phyloP scores from a whole-genome alignment of 2,888 invertebrate genomes.

The Gymnosoma rotundatum region DNA sequence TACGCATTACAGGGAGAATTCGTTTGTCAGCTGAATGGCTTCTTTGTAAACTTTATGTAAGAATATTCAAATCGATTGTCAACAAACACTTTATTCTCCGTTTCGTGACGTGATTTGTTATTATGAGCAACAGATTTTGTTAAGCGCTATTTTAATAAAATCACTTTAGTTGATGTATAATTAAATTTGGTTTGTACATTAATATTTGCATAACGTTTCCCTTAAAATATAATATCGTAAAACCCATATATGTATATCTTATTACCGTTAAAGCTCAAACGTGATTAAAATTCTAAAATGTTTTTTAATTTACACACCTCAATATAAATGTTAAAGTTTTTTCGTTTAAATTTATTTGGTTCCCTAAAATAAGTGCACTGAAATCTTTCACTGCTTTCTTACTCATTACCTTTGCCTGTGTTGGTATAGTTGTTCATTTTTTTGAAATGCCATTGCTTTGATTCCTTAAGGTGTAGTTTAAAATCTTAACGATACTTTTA shows the following conservation, averaged over 20 bases:
- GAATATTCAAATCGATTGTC: too few species aligned
- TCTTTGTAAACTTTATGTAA: too few species aligned
- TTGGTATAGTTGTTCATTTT: constrained; percentile 34
- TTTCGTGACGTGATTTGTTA: too few species aligned
- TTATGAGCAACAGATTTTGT: too few species aligned
- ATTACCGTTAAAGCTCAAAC: constrained; percentile 49
- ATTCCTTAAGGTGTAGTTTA: constrained; percentile 81
- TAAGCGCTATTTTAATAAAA: too few species aligned
- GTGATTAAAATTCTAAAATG: constrained; percentile 66
- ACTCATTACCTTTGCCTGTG: constrained; percentile 68
- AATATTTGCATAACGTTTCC: constrained; percentile 11
- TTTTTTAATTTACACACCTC: constrained; percentile 21
- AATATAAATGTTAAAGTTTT: constrained; percentile 4
- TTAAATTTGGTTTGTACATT: background rate
- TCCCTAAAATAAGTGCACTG: constrained; percentile 26
- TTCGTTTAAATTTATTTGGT: constrained; percentile 19
- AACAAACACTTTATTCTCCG: too few species aligned
- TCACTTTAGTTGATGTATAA: too few species aligned
- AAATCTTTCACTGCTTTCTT: constrained; percentile 28
- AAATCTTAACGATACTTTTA: constrained; percentile 69
- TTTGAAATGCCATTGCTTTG: constrained; percentile 72
- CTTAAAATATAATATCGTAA: constrained; percentile 16
- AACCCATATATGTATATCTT: constrained; percentile 9
- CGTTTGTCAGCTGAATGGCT: too few species aligned
- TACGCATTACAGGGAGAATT: too few species aligned